phyloP scores from a whole-genome alignment of 2,888 invertebrate species.

The Tenthredo notha region DNA sequence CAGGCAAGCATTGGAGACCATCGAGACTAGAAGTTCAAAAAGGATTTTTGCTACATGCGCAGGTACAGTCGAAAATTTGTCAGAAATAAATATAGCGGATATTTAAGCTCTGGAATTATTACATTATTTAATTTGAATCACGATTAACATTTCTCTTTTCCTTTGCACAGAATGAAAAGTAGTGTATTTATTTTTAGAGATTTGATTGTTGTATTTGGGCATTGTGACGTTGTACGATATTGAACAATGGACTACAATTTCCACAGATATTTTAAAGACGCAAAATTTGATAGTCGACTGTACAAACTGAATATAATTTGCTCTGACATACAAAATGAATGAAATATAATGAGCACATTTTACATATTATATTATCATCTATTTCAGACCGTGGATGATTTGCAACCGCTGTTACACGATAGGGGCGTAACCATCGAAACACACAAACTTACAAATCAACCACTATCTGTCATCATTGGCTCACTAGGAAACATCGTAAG shows the following conservation, averaged over 20 bases:
- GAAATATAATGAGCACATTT: too few relatives aligned
- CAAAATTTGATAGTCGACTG: too few relatives aligned
- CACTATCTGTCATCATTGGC: not conserved
- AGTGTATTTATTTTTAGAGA: too few relatives aligned
- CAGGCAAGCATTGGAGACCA: conserved; percentile 1
- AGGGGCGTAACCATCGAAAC: not conserved
- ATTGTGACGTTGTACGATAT: too few relatives aligned
- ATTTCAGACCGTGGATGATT: not conserved
- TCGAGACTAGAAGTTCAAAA: not conserved
- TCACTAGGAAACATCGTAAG: not conserved
- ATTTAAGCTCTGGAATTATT: not conserved
- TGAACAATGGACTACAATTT: too few relatives aligned
- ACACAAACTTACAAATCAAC: not conserved
- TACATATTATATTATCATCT: not conserved
- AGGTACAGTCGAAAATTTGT: not conserved
- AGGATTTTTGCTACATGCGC: not conserved
- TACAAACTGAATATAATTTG: too few relatives aligned
- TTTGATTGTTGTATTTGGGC: too few relatives aligned
- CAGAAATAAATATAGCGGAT: not conserved
- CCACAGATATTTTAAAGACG: too few relatives aligned
- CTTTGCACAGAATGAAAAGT: too few relatives aligned
- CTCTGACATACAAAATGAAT: too few relatives aligned
- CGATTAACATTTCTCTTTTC: not conserved
- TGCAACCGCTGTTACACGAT: not conserved
- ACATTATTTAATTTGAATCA: not conserved